Conservation (phyloP, 2,797 vertebrate species). For the Moxostoma hubbsi region DNA sequence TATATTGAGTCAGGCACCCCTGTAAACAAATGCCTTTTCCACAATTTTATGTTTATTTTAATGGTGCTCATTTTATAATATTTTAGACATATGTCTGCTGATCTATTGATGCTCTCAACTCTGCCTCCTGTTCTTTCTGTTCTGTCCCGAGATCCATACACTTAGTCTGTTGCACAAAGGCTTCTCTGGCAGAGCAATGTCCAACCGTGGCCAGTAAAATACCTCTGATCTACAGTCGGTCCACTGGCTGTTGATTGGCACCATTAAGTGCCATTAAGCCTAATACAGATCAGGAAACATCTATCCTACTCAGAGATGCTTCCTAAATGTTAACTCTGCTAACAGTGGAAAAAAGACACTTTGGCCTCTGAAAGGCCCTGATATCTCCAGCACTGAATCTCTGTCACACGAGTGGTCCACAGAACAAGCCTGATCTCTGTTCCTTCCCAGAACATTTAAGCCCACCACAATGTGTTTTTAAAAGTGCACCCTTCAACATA, state of each 20-base stretch:
- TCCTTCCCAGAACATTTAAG: constrained; percentile 12
- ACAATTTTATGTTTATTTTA: background rate
- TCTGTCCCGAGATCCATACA: background rate
- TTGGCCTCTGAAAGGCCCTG: constrained; percentile 10
- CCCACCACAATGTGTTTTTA: constrained; percentile 22
- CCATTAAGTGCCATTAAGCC: constrained; percentile 3
- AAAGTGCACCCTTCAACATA: constrained; percentile 23
- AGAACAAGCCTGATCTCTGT: constrained; percentile 43
- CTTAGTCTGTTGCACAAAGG: background rate
- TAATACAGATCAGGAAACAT: background rate
- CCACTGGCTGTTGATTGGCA: background rate
- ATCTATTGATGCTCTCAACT: background rate
- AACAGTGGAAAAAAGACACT: constrained; percentile 18
- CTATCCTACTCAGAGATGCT: background rate
- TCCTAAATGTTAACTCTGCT: background rate
- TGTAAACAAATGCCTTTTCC: background rate
- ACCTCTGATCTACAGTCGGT: background rate
- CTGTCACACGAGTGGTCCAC: background rate
- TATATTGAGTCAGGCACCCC: background rate
- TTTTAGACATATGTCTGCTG: background rate
- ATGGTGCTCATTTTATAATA: background rate
- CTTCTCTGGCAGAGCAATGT: background rate
- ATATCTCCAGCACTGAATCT: constrained; percentile 9
- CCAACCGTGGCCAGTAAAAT: background rate
- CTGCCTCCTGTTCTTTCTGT: background rate